Percentiles rank a stretch among this genome's conserved stretches.
These are phyloP conservation scores for Acanthurus leucopareius DNA, from an alignment of 2,797 vertebrate genomes.

Conservation along the genomic window DNA sequence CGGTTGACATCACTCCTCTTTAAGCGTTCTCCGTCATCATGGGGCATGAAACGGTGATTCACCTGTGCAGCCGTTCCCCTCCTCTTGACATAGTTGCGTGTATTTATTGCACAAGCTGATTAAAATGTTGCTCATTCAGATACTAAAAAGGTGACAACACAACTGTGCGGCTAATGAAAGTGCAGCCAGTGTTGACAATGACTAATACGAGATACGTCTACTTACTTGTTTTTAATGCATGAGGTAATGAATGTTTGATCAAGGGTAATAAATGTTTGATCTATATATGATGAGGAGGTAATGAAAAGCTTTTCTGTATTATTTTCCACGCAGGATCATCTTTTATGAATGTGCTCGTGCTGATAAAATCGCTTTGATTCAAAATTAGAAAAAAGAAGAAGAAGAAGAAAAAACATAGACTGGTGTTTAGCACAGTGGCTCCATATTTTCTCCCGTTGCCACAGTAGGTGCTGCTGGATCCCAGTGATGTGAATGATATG, in stretches of 20 bases:
- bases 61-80: not conserved
- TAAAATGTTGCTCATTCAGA: slow-evolving; percentile 29
- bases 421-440: slow-evolving; percentile 31
- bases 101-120: slow-evolving; percentile 25
- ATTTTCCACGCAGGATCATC: slow-evolving; percentile 62
- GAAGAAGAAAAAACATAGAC: slow-evolving; percentile 4
- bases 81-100: not conserved
- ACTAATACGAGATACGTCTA: slow-evolving; percentile 44
- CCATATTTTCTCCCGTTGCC: slow-evolving; percentile 26
- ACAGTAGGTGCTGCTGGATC: slow-evolving; percentile 41
- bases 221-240: slow-evolving; percentile 55
- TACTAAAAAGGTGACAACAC: slow-evolving; percentile 34
- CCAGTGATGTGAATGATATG: slow-evolving; percentile 48
- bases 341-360: slow-evolving; percentile 68
- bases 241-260: slow-evolving; percentile 75
- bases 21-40: not conserved
- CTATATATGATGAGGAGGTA: slow-evolving; percentile 66
- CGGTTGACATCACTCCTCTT: not conserved
- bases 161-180: slow-evolving; percentile 46
- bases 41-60: not conserved
- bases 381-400: slow-evolving; percentile 37
- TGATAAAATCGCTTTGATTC: slow-evolving; percentile 61
- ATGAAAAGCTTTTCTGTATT: slow-evolving; percentile 71
- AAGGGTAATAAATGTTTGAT: slow-evolving; percentile 72
- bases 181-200: slow-evolving; percentile 52